These are phyloP conservation scores for Uromys caudimaculatus DNA, from an alignment of 2,797 vertebrate species.

Conservation along the genomic window DNA sequence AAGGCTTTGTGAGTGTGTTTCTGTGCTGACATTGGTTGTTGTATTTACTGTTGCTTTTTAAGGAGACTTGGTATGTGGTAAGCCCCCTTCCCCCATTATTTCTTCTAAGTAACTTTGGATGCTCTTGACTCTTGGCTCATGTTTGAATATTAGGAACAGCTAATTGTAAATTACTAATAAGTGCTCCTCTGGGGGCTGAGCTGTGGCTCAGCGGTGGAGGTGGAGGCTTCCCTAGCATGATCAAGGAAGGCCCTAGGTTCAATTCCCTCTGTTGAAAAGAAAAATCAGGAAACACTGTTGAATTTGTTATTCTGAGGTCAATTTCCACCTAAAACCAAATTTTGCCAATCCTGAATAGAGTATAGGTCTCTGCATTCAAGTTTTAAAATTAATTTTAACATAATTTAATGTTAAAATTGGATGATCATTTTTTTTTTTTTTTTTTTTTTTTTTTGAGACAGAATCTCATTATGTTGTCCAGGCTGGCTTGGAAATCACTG, in stretches of 20 bases:
- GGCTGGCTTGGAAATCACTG: neutral
- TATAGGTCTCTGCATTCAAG: neutral
- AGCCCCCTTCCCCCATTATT: neutral
- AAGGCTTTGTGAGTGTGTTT: neutral
- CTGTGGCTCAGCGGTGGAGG: neutral
- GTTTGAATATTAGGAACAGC: neutral
- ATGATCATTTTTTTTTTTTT: neutral
- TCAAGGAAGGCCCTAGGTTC: neutral
- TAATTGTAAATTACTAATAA: slow-evolving; percentile 10
- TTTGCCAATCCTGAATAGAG: neutral
- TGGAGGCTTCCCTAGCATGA: neutral
- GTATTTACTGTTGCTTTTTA: slow-evolving; percentile 3
- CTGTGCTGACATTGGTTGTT: neutral
- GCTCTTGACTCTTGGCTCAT: slow-evolving; percentile 34
- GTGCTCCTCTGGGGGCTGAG: neutral
- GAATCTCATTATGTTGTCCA: neutral
- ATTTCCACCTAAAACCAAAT: slow-evolving; percentile 25
- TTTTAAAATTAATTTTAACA: neutral
- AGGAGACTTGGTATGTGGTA: neutral
- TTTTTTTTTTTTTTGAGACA: neutral
- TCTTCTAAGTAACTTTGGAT: neutral
- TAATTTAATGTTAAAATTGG: neutral
- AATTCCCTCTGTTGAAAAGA: neutral
- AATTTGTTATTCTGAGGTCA: slow-evolving; percentile 29
- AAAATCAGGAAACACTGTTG: neutral